phyloP scores from a whole-genome alignment of 2,888 invertebrate genomes.

The Thumatha senex region DNA sequence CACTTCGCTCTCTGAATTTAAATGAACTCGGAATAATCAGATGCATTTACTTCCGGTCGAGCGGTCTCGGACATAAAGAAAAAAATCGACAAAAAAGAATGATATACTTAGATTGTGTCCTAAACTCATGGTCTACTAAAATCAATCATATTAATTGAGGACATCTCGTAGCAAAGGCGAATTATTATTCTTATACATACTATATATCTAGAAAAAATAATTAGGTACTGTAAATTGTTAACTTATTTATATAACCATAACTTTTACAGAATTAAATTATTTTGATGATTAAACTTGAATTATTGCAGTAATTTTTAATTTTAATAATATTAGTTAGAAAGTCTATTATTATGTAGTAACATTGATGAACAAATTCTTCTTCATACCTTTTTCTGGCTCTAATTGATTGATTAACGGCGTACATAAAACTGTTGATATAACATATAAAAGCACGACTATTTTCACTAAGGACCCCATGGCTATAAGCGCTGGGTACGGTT shows the following conservation, averaged over 20 bases:
- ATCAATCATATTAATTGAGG: too few species aligned
- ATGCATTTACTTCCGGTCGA: constrained; percentile 7
- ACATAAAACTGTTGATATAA: constrained; percentile 47
- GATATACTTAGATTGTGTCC: neutral
- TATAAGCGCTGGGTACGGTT: constrained; percentile 49
- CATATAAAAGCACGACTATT: constrained; percentile 58
- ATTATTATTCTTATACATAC: too few species aligned
- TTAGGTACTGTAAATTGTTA: too few species aligned
- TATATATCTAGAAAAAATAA: too few species aligned
- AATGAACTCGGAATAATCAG: constrained; percentile 24
- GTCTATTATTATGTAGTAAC: too few species aligned
- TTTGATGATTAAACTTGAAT: too few species aligned
- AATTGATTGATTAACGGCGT: constrained; percentile 68
- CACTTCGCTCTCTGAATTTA: constrained; percentile 40
- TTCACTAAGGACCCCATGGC: constrained; percentile 65
- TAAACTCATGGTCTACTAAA: neutral
- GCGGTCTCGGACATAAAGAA: too few species aligned
- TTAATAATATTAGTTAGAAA: neutral
- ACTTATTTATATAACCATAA: too few species aligned
- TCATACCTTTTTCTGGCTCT: constrained; percentile 67
- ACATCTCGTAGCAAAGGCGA: too few species aligned
- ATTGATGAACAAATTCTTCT: neutral
- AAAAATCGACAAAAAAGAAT: neutral
- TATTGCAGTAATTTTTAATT: too few species aligned
- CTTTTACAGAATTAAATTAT: too few species aligned